phyloP scores from a whole-genome alignment of 2,888 invertebrate species.

The Zygaena filipendulae region DNA sequence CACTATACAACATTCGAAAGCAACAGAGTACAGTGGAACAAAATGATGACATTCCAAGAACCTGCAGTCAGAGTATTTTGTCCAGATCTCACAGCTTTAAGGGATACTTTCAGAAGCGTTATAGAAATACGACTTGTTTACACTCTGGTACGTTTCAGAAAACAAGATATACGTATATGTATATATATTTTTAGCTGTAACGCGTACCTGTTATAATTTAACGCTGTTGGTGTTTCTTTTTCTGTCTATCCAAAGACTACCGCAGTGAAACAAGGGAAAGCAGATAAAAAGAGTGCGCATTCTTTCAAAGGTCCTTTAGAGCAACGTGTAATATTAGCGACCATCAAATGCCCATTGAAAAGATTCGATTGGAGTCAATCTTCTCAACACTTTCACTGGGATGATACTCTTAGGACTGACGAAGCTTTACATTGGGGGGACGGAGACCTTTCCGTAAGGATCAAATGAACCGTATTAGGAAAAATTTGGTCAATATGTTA shows the following conservation, averaged over 20 bases:
- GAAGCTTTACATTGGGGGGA: constrained; percentile 55
- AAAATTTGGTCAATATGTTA: background rate
- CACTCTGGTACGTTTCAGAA: constrained; percentile 58
- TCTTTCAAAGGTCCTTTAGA: constrained; percentile 23
- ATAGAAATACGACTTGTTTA: constrained; percentile 62
- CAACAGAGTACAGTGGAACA: constrained; percentile 58
- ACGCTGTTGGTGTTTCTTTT: no score
- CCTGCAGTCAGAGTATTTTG: constrained; percentile 60
- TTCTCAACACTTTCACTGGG: constrained; percentile 68
- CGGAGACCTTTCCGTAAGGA: constrained; percentile 46
- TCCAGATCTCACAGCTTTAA: constrained; percentile 51
- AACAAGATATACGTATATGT: no score
- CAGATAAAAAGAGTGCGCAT: constrained; percentile 32
- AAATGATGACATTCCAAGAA: constrained; percentile 62
- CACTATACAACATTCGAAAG: constrained; percentile 59
- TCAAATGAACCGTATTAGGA: no score
- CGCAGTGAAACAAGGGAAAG: no score
- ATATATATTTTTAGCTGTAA: no score
- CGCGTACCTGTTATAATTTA: no score
- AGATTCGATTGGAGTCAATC: constrained; percentile 64
- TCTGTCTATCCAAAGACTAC: no score
- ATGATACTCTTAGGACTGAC: constrained; percentile 46
- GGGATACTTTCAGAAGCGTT: constrained; percentile 64
- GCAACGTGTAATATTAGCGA: constrained; percentile 46
- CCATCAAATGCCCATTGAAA: constrained; percentile 51